Conservation (phyloP, 1,140 invertebrate species). For the Drusus annulatus region DNA sequence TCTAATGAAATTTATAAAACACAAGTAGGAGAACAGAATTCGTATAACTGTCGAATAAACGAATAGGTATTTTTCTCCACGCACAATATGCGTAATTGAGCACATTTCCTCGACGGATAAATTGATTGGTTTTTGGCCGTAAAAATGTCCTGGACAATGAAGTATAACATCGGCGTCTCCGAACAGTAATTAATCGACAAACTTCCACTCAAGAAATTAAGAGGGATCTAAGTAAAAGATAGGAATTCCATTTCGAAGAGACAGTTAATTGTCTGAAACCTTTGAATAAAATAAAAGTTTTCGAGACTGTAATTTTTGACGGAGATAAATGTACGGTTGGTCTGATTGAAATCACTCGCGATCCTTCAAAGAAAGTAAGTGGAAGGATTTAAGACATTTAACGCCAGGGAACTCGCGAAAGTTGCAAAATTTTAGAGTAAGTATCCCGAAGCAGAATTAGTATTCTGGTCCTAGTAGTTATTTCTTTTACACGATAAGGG, state of each 20-base stretch:
- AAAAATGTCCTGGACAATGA: background rate
- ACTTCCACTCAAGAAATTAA: constrained; percentile 6
- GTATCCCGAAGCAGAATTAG: constrained; percentile 44
- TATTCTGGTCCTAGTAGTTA: constrained; percentile 47
- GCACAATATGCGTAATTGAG: no score
- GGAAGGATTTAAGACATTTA: constrained; percentile 43
- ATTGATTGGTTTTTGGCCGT: no score
- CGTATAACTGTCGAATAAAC: no score
- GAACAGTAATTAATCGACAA: background rate
- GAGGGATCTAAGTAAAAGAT: constrained; percentile 11
- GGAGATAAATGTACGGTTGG: constrained; percentile 34
- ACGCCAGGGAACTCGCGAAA: constrained; percentile 18
- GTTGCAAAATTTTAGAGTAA: constrained; percentile 38
- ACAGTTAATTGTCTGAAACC: constrained; percentile 31
- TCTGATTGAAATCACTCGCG: constrained; percentile 41
- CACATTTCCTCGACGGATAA: no score
- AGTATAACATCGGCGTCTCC: background rate
- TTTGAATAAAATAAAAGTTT: constrained; percentile 27
- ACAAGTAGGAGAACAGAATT: background rate
- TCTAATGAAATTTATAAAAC: constrained; percentile 30
- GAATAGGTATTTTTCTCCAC: no score
- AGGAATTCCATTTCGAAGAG: background rate
- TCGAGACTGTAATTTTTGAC: constrained; percentile 30
- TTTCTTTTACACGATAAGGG: constrained; percentile 55
- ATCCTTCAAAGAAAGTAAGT: constrained; percentile 28